phyloP scores from a whole-genome alignment of 2,113 vertebrate genomes.

The Caretta caretta region DNA sequence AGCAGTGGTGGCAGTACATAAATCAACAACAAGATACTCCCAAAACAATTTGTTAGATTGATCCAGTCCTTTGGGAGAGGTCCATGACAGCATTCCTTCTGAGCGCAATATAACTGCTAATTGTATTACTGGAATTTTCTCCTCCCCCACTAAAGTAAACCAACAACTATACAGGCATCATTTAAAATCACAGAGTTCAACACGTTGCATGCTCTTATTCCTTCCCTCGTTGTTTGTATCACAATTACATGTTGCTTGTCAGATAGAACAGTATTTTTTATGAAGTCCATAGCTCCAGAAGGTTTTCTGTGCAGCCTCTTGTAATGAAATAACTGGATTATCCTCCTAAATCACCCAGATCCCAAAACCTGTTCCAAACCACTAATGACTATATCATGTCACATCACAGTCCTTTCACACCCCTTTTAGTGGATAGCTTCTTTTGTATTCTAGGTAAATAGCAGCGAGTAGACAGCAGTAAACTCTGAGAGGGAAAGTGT shows the following conservation, averaged over 20 bases:
- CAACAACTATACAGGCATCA: conserved; percentile 42
- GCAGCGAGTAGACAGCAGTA: not conserved
- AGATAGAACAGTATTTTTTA: conserved; percentile 29
- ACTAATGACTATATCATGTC: not conserved
- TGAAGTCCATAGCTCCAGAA: not conserved
- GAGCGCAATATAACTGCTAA: conserved; percentile 30
- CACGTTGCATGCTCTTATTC: conserved; percentile 35
- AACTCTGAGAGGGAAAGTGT: not conserved
- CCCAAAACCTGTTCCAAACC: not conserved
- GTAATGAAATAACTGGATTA: not conserved
- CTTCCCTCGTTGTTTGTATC: not conserved
- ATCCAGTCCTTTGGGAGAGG: conserved; percentile 30
- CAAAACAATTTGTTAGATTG: conserved; percentile 61
- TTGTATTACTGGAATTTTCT: conserved; percentile 31
- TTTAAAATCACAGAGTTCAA: conserved; percentile 28
- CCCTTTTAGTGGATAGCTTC: not conserved
- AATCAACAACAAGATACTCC: conserved; percentile 31
- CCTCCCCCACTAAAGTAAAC: conserved; percentile 17
- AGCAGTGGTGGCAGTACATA: not conserved
- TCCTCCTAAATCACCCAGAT: not conserved
- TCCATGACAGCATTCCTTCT: conserved; percentile 11
- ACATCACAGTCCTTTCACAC: not conserved
- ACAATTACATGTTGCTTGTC: conserved; percentile 41
- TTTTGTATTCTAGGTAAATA: not conserved
- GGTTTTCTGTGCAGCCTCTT: not conserved